Evolutionary conservation across 2,113 vertebrate genomes (phyloP).

Genomic region (Salminus brasiliensis): DNA sequence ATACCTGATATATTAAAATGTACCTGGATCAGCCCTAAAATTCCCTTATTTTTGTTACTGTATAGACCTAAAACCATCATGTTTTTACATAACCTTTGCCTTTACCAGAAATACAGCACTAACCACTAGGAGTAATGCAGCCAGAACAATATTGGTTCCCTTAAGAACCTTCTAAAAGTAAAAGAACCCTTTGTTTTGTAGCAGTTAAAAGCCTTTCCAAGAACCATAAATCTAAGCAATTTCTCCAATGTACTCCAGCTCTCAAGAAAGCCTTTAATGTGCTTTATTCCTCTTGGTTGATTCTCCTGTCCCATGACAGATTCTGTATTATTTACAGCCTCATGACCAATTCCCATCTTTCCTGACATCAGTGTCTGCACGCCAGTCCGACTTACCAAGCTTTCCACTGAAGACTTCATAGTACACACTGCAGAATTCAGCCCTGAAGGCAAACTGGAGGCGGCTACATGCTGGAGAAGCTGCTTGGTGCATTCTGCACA

Average conservation of each 20-base stretch:
- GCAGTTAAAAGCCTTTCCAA: no score
- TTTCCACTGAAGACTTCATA: background rate
- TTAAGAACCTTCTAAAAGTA: no score
- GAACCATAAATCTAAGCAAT: no score
- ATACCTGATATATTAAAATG: no score
- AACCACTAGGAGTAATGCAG: no score
- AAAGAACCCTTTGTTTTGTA: no score
- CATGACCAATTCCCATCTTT: conserved; percentile 36
- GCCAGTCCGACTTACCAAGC: conserved; percentile 15
- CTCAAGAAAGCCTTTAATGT: background rate
- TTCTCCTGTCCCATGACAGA: conserved; percentile 8
- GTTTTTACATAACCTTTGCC: no score
- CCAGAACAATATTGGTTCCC: no score
- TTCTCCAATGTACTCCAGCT: background rate
- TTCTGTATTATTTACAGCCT: conserved; percentile 24
- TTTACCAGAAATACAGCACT: no score
- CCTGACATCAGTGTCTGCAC: background rate
- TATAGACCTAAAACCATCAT: no score
- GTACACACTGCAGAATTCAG: background rate
- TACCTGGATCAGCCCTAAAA: no score
- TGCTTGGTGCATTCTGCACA: background rate
- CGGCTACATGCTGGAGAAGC: background rate
- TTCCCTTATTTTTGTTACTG: no score
- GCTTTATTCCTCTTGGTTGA: background rate
- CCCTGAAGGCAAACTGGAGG: background rate